Conservation (phyloP, 2,113 vertebrate genomes). For the Anser cygnoides region DNA sequence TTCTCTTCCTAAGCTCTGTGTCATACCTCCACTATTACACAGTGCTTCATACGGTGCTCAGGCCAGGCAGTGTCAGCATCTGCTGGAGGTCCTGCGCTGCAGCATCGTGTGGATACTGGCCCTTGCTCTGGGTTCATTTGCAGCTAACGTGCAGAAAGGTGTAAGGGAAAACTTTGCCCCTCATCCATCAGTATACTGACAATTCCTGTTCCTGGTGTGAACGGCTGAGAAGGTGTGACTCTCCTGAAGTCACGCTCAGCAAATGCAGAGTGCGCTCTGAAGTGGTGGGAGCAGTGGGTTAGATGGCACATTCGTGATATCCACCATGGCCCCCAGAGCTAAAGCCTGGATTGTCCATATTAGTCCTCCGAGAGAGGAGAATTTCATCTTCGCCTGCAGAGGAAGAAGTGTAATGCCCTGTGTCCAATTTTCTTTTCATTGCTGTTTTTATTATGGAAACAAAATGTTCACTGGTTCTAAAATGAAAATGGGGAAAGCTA, state of each 20-base stretch:
- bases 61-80: neutral
- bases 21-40: rapidly evolving
- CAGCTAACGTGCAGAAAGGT: neutral
- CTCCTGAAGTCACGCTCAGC: neutral
- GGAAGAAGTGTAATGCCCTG: slow-evolving; percentile 66
- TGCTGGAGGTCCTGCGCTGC: rapidly evolving
- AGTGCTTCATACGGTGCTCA: neutral
- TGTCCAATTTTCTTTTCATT: slow-evolving; percentile 75
- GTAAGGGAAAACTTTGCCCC: neutral
- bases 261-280: neutral
- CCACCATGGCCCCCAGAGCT: neutral
- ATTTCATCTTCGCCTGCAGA: slow-evolving; percentile 40
- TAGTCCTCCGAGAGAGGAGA: neutral
- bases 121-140: neutral
- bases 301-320: rapidly evolving
- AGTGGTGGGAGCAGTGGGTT: neutral
- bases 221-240: neutral
- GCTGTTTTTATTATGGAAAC: slow-evolving; percentile 72
- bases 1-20: neutral
- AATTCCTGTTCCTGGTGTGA: neutral
- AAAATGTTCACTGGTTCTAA: slow-evolving; percentile 55
- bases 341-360: neutral
- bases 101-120: rapidly evolving
- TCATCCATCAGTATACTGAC: rapidly evolving
- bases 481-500: slow-evolving; percentile 64